phyloP scores from a whole-genome alignment of 2,113 vertebrate species.

The Eudyptes chrysolophus region DNA sequence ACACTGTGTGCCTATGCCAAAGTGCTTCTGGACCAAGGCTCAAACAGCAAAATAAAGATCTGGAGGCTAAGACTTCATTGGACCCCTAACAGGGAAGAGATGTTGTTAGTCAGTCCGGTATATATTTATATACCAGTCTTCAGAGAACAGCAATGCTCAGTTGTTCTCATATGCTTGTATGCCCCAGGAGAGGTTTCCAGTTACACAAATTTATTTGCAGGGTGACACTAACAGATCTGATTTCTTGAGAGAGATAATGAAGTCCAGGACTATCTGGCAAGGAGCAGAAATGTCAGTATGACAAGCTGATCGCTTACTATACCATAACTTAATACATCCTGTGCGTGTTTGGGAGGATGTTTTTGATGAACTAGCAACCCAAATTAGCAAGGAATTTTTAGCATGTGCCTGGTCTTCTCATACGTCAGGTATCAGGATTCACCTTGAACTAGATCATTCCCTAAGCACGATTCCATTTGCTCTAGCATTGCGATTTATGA shows the following conservation, averaged over 20 bases:
- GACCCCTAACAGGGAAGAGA: not conserved
- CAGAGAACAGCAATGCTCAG: slow-evolving; percentile 46
- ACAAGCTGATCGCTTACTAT: slow-evolving; percentile 62
- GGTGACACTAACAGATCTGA: slow-evolving; percentile 50
- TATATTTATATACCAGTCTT: slow-evolving; percentile 46
- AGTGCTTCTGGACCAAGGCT: not conserved
- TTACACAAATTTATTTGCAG: slow-evolving; percentile 60
- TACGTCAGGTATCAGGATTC: slow-evolving; percentile 69
- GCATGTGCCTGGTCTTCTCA: slow-evolving; percentile 75
- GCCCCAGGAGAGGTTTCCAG: slow-evolving; percentile 53
- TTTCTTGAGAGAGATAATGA: slow-evolving; percentile 69
- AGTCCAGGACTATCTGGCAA: slow-evolving; percentile 61
- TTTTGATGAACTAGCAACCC: slow-evolving; percentile 83
- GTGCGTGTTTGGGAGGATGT: slow-evolving; percentile 78
- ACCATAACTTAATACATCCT: slow-evolving; percentile 75
- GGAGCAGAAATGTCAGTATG: slow-evolving; percentile 68
- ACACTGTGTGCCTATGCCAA: fast-evolving
- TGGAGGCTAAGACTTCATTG: not conserved
- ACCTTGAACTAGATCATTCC: slow-evolving; percentile 60
- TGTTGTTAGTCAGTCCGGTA: not conserved
- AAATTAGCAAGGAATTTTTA: slow-evolving; percentile 84
- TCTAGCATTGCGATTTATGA: slow-evolving; percentile 13
- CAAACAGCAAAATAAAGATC: not conserved
- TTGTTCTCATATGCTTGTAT: slow-evolving; percentile 19
- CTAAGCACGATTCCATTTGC: slow-evolving; percentile 39